phyloP scores from a whole-genome alignment of 2,797 vertebrate species.

The Gobionotothen gibberifrons region DNA sequence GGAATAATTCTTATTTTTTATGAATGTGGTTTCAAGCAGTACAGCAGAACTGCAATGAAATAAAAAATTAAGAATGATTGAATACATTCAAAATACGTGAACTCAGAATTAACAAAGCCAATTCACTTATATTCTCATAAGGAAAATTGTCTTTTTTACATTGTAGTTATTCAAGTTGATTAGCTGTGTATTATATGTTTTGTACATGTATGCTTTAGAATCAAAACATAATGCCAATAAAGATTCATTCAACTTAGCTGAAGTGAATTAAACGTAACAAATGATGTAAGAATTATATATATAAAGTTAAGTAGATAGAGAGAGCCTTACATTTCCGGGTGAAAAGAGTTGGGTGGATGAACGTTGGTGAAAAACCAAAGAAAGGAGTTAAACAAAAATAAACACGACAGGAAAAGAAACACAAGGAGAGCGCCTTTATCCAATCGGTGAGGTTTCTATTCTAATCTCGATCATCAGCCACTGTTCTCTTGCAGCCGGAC shows the following conservation, averaged over 20 bases:
- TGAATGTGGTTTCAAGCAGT: no score
- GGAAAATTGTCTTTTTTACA: no score
- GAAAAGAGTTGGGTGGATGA: background rate
- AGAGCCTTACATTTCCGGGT: constrained; percentile 21
- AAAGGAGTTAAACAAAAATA: constrained; percentile 35
- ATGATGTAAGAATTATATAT: background rate
- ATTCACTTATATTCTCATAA: no score
- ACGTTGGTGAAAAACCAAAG: constrained; percentile 20
- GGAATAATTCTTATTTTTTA: no score
- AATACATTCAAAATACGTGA: no score
- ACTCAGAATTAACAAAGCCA: no score
- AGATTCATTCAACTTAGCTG: background rate
- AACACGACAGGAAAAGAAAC: constrained; percentile 32
- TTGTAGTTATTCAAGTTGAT: no score
- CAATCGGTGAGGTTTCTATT: constrained; percentile 71
- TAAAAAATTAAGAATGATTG: no score
- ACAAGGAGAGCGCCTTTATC: constrained; percentile 21
- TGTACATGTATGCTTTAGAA: background rate
- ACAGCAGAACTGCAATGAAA: no score
- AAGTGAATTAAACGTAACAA: background rate
- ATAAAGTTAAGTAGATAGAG: constrained; percentile 1
- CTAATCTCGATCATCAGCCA: constrained; percentile 64
- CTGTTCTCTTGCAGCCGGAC: constrained; percentile 63
- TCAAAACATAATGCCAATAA: constrained; percentile 2
- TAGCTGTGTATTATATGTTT: no score